A percentile compares a stretch with the other conserved stretches of the same genome.
These are phyloP conservation scores for Vireo altiloquus DNA, from an alignment of 2,113 vertebrate species.

Conservation along the genomic window DNA sequence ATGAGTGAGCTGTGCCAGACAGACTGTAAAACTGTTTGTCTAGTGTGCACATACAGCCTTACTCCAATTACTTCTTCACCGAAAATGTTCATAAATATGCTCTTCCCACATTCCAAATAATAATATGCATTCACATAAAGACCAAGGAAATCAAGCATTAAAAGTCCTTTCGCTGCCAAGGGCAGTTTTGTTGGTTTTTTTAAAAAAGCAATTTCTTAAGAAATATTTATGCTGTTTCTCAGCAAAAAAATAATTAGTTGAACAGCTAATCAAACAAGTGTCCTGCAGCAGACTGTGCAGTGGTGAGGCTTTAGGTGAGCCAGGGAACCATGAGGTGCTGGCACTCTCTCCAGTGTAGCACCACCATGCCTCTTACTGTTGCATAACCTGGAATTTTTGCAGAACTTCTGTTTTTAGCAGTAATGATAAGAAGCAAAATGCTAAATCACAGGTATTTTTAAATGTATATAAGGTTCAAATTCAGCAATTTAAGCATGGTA, in stretches of 20 bases:
- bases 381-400: background rate
- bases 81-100: background rate
- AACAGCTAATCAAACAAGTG: background rate
- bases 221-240: background rate
- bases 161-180: background rate
- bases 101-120: background rate
- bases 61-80: background rate
- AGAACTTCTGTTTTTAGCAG: background rate
- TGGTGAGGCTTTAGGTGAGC: background rate
- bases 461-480: background rate
- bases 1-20: constrained; percentile 10
- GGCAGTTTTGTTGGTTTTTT: accelerated
- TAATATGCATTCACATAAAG: background rate
- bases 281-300: background rate
- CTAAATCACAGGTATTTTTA: background rate
- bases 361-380: background rate
- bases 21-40: background rate
- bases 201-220: background rate
- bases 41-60: background rate
- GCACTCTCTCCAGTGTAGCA: background rate
- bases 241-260: background rate
- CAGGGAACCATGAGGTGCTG: background rate
- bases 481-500: background rate
- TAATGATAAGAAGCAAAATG: background rate
- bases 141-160: background rate